Evolutionary conservation across 1,140 invertebrate genomes (phyloP), one percentile per base, ranked within the genome.

Genomic region (Vanessa atalanta): DNA sequence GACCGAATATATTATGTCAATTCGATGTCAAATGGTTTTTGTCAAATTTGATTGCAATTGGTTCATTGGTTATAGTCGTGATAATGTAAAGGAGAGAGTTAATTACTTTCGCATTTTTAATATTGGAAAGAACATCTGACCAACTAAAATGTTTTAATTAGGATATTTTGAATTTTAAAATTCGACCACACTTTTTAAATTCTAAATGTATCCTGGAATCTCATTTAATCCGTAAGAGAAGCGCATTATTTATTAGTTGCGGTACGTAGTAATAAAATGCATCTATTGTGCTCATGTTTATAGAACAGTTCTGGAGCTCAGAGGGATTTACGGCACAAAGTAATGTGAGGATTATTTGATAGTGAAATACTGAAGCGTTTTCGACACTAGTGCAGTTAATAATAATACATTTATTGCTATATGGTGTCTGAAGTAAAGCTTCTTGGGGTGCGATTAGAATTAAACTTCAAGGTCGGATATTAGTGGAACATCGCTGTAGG

Each of bases 241-340:
- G n/a, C 14, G 14, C 50, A 51, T 15, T 51, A 51, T 51, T 51
- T 51, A 51, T 51, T 51, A 16, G 50, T 51, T 15, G 50, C 50
- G 50, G 50, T 51, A 51, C n/a, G 50, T 51, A 57, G 53, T 57
- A 57, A 57, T 57, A 57, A 57, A 57, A 57, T n/a, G 15, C 14
- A 8, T 23, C 20, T 57, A 57, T 57, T 57, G 16, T 57, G 14
- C 16, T 57, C 12, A 57, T 57, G 50, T 51, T 51, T 51, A 15
- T 51, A 15, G 14, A 57, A 57, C 20, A 57, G 53, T 57, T 23
- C n/a, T 53, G 14, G 6, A 51, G 50, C 50, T 6, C n/a, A n/a
- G 50, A 51, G 11, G 15, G 50, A 51, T 51, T 15, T 14, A 51
- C 50, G 16, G n/a, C 20, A 57, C 53, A n/a, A 57, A 57, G 53